These are phyloP conservation scores for Porites lutea DNA, from an alignment of 64 coral and sea anemone species.

Conservation along the genomic window DNA sequence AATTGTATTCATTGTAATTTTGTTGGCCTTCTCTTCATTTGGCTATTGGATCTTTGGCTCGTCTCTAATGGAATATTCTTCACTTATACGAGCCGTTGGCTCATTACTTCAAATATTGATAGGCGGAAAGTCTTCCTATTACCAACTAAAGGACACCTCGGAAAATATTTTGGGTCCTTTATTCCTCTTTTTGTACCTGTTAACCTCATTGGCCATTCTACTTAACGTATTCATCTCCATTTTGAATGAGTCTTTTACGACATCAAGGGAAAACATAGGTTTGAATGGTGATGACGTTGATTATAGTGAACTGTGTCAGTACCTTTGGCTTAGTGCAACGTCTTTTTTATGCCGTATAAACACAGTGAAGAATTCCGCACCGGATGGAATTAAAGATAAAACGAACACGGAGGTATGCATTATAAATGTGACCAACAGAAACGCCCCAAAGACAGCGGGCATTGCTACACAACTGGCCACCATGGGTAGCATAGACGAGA, in stretches of 20 bases:
- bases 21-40: slow-evolving; percentile 48
- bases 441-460: not conserved
- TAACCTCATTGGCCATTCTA: slow-evolving; percentile 20
- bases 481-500: slow-evolving; percentile 13
- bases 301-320: slow-evolving; percentile 18
- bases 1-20: slow-evolving; percentile 26
- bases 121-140: slow-evolving; percentile 53
- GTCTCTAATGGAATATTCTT: slow-evolving; percentile 53
- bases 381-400: too few relatives aligned
- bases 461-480: not conserved
- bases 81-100: slow-evolving; percentile 41
- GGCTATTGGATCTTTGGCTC: slow-evolving; percentile 64
- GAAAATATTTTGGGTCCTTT: slow-evolving; percentile 42
- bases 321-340: not conserved
- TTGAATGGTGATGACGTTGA: slow-evolving; percentile 33
- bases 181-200: slow-evolving; percentile 61
- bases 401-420: too few relatives aligned
- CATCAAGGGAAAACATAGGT: slow-evolving; percentile 9
- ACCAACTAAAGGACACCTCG: slow-evolving; percentile 32
- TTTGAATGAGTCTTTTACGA: slow-evolving; percentile 56
- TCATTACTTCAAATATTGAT: slow-evolving; percentile 59
- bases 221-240: slow-evolving; percentile 70
- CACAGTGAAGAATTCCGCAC: too few relatives aligned
- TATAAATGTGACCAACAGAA: not conserved
- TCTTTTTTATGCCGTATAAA: not conserved